Evolutionary conservation across 2,113 vertebrate species (phyloP).

Genomic region (Cyanoderma ruficeps): DNA sequence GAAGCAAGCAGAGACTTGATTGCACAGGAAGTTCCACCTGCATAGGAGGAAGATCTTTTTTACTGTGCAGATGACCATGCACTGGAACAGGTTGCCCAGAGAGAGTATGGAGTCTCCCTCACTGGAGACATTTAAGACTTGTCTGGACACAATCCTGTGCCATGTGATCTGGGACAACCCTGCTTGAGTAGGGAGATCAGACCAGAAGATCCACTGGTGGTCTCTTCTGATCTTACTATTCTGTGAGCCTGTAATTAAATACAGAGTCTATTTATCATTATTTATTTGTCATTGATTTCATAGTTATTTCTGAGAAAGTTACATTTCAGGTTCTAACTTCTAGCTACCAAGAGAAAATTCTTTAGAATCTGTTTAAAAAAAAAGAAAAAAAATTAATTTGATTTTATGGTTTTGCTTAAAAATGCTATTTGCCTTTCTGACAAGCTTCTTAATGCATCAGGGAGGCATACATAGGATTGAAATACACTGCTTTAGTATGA

Average conservation of each 20-base stretch:
- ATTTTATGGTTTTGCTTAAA: neutral
- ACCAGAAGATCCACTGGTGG: neutral
- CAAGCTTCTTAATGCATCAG: neutral
- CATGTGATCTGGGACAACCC: neutral
- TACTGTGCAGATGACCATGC: accelerated
- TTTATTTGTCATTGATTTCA: neutral
- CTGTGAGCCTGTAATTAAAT: neutral
- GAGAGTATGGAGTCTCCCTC: neutral
- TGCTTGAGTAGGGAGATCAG: neutral
- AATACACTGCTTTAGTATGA: neutral
- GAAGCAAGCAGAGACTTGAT: neutral
- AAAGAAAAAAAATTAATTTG: neutral
- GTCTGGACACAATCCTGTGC: neutral
- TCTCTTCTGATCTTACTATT: neutral
- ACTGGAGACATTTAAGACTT: neutral
- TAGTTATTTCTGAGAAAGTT: neutral
- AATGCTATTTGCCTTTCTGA: neutral
- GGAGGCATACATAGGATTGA: neutral
- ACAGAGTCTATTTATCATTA: neutral
- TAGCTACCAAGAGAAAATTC: neutral
- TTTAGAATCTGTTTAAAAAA: neutral
- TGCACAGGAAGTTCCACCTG: neutral
- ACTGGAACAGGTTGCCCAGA: neutral
- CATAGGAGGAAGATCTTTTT: neutral
- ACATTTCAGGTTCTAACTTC: neutral